Evolutionary conservation across 2,888 invertebrate genomes (phyloP).

Genomic region (Drosophila koepferae): DNA sequence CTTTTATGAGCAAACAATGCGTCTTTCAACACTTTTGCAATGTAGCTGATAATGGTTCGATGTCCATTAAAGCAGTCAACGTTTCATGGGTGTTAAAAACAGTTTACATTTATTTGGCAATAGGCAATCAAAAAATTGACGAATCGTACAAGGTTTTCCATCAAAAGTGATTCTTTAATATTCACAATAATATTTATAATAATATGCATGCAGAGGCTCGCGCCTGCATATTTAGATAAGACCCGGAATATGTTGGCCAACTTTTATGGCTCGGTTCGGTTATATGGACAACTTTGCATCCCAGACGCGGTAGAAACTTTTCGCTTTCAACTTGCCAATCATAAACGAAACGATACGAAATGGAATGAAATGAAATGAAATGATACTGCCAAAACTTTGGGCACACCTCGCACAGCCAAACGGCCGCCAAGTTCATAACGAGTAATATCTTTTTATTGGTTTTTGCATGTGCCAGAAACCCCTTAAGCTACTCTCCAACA

Average conservation of each 20-base stretch:
- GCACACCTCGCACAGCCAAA: slow-evolving; percentile 47
- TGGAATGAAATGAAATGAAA: slow-evolving; percentile 26
- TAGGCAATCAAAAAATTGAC: not conserved
- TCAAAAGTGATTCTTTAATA: not conserved
- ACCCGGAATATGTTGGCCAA: slow-evolving; percentile 13
- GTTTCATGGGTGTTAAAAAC: slow-evolving; percentile 42
- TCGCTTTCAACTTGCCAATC: slow-evolving; percentile 41
- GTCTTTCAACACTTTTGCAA: slow-evolving; percentile 70
- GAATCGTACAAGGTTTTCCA: not conserved
- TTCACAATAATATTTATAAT: not conserved
- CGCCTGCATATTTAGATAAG: slow-evolving; percentile 6
- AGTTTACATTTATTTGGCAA: slow-evolving; percentile 29
- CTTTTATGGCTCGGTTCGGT: slow-evolving; percentile 18
- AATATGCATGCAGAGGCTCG: not conserved
- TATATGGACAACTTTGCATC: slow-evolving; percentile 18
- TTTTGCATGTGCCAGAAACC: slow-evolving; percentile 66
- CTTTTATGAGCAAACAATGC: slow-evolving; percentile 71
- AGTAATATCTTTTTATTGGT: slow-evolving; percentile 75
- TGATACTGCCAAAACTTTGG: slow-evolving; percentile 38
- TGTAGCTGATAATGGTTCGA: slow-evolving; percentile 67
- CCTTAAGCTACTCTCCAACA: slow-evolving; percentile 60
- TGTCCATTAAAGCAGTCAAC: slow-evolving; percentile 73
- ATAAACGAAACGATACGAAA: slow-evolving; percentile 25
- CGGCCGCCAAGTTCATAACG: slow-evolving; percentile 72
- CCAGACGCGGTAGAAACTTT: slow-evolving; percentile 30